These are phyloP conservation scores for Cervus canadensis DNA, from an alignment of 2,113 vertebrate genomes.

Conservation along the genomic window DNA sequence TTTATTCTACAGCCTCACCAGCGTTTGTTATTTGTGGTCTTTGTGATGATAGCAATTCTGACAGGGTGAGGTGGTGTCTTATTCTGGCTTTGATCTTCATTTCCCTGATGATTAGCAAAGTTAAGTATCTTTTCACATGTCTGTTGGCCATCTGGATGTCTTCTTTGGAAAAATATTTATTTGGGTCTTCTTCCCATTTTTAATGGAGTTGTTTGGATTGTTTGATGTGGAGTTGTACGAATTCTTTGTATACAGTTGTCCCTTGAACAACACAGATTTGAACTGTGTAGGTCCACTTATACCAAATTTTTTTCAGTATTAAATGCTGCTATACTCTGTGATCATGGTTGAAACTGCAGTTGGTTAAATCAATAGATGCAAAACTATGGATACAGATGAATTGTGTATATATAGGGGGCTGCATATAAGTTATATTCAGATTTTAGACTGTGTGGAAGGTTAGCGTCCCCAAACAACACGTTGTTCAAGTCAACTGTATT, in stretches of 20 bases:
- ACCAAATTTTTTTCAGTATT: not conserved
- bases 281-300: not conserved
- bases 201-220: not conserved
- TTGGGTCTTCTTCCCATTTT: not conserved
- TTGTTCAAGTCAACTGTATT: not conserved
- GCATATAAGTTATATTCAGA: not conserved
- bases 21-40: not conserved
- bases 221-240: not conserved
- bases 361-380: not conserved
- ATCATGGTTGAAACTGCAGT: not conserved
- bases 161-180: not conserved
- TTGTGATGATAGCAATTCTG: not conserved
- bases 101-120: not conserved
- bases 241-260: not conserved
- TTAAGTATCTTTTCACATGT: not conserved
- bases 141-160: not conserved
- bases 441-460: not conserved
- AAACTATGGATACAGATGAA: not conserved
- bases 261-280: not conserved
- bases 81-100: not conserved
- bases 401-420: not conserved
- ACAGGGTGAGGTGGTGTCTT: not conserved
- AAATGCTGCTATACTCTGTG: not conserved
- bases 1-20: not conserved
- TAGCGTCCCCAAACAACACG: accelerated